Evolutionary conservation across 1,140 invertebrate species (phyloP).

Genomic region (Chymomyza costata): DNA sequence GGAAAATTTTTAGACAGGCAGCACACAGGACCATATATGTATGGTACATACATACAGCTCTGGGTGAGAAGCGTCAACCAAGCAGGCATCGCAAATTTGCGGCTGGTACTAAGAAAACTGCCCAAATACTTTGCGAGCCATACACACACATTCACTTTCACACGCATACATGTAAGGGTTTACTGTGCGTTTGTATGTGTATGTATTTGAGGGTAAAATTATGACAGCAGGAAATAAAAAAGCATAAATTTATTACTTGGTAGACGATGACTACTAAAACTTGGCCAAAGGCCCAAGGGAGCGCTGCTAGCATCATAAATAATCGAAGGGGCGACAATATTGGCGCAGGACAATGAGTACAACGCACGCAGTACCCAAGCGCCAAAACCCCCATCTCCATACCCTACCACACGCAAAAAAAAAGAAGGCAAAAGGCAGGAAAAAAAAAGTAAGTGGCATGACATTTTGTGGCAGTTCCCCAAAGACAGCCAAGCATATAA

Average conservation of each 20-base stretch:
- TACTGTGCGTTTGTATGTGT: slow-evolving; percentile 21
- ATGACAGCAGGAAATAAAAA: slow-evolving; percentile 74
- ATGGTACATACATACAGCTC: background rate
- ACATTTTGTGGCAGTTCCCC: slow-evolving; percentile 31
- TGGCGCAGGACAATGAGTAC: slow-evolving; percentile 50
- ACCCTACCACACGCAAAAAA: no score
- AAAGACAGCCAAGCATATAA: slow-evolving; percentile 21
- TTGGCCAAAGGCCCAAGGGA: slow-evolving; percentile 72
- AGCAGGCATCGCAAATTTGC: background rate
- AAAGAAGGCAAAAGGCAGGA: no score
- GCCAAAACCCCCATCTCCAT: no score
- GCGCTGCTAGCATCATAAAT: slow-evolving; percentile 64
- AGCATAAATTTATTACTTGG: slow-evolving; percentile 72
- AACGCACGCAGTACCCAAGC: no score
- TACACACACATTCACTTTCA: slow-evolving; percentile 11
- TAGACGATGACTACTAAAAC: slow-evolving; percentile 71
- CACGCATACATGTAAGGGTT: background rate
- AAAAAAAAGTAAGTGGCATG: slow-evolving; percentile 29
- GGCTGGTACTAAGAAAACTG: slow-evolving; percentile 37
- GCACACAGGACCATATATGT: background rate
- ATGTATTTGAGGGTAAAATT: slow-evolving; percentile 69
- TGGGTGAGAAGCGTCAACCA: background rate
- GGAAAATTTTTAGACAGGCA: slow-evolving; percentile 61
- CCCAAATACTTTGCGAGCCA: slow-evolving; percentile 52
- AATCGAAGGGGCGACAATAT: slow-evolving; percentile 71